Conservation (phyloP, 2,113 vertebrate species). For the Indicator maculatus region DNA sequence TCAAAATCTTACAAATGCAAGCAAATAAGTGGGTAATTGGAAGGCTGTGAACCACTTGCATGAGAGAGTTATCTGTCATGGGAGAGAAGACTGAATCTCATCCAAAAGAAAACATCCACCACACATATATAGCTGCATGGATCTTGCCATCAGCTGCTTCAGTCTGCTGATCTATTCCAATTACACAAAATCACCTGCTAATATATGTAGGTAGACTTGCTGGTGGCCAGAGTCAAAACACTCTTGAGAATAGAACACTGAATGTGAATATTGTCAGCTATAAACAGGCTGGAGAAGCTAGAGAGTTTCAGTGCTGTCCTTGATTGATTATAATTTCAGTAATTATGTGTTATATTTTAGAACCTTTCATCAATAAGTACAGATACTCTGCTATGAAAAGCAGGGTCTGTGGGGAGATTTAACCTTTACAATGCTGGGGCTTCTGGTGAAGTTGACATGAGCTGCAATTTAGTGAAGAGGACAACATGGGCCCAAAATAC, state of each 20-base stretch:
- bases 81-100: not conserved
- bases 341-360: not conserved
- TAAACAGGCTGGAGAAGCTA: not conserved
- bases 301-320: not conserved
- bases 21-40: not conserved
- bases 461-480: not conserved
- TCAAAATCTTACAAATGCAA: not conserved
- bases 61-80: not conserved
- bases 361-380: not conserved
- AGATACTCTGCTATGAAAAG: not conserved
- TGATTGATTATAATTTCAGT: slow-evolving; percentile 13
- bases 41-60: not conserved
- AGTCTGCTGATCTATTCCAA: fast-evolving
- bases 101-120: not conserved
- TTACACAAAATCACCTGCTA: not conserved
- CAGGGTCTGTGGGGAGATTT: not conserved
- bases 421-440: not conserved
- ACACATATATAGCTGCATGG: not conserved
- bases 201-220: not conserved
- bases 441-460: not conserved
- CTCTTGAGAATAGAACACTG: not conserved
- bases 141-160: not conserved
- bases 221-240: not conserved
- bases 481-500: not conserved
- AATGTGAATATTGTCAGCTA: not conserved